phyloP scores from a whole-genome alignment of 2,888 invertebrate genomes.

The Iselma pallidipennis region DNA sequence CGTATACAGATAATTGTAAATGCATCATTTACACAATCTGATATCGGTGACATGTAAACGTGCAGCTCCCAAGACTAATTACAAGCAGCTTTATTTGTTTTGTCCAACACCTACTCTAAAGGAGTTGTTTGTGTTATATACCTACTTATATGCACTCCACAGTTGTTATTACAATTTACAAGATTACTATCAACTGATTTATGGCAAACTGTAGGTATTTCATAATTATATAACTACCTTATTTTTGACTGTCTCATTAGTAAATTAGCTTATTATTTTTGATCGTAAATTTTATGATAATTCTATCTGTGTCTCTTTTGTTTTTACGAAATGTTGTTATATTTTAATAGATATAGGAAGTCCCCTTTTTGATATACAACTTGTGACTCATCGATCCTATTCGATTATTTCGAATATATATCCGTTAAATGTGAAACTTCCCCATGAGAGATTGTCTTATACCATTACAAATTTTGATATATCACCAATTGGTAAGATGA shows the following conservation, averaged over 20 bases:
- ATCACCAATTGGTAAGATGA: background rate
- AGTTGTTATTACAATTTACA: slow-evolving; percentile 30
- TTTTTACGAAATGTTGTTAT: too few relatives aligned
- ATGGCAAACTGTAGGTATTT: slow-evolving; percentile 23
- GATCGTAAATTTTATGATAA: background rate
- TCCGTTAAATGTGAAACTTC: background rate
- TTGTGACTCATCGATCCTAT: background rate
- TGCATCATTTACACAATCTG: slow-evolving; percentile 51
- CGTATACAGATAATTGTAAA: slow-evolving; percentile 50
- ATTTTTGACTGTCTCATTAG: slow-evolving; percentile 5
- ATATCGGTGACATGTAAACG: slow-evolving; percentile 48
- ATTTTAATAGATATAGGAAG: background rate
- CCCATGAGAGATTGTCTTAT: background rate
- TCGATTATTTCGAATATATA: background rate
- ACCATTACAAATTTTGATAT: background rate
- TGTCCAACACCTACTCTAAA: slow-evolving; percentile 36
- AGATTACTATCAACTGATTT: slow-evolving; percentile 30
- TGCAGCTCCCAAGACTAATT: slow-evolving; percentile 44
- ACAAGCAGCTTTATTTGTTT: slow-evolving; percentile 38
- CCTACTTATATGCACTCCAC: slow-evolving; percentile 9
- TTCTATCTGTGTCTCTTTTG: background rate
- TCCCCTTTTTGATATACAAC: background rate
- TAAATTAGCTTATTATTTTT: slow-evolving; percentile 5
- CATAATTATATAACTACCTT: slow-evolving; percentile 21
- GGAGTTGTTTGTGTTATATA: slow-evolving; percentile 26